A percentile compares a stretch with the other conserved stretches of the same genome.
phyloP scores from a whole-genome alignment of 2,113 vertebrate genomes.

The Eretmochelys imbricata region DNA sequence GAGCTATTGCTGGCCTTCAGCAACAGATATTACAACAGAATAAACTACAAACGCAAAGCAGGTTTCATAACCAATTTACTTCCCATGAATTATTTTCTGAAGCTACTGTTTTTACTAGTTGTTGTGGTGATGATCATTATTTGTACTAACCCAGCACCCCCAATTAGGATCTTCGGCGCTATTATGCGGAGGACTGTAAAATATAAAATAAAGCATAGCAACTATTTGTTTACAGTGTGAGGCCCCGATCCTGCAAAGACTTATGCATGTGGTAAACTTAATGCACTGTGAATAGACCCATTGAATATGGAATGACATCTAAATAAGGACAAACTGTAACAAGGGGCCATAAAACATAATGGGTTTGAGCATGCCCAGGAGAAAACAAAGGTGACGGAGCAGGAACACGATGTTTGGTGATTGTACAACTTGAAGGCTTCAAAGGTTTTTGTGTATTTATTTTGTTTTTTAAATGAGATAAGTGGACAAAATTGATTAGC shows the following conservation, averaged over 20 bases:
- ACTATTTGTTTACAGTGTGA: not conserved
- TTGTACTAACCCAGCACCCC: not conserved
- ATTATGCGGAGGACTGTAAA: not conserved
- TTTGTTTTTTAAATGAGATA: not conserved
- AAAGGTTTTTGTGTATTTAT: not conserved
- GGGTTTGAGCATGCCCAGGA: not conserved
- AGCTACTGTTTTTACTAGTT: not conserved
- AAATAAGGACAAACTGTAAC: not conserved
- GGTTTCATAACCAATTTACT: not conserved
- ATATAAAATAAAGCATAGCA: not conserved
- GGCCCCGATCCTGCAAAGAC: not conserved
- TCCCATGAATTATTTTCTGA: not conserved
- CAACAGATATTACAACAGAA: not conserved
- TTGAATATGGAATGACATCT: not conserved
- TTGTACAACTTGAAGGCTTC: not conserved
- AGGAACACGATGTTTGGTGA: not conserved
- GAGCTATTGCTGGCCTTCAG: not conserved
- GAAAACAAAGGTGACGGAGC: not conserved
- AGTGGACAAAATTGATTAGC: rapidly evolving
- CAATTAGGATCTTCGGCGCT: not conserved
- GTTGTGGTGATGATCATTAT: not conserved
- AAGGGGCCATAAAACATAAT: not conserved
- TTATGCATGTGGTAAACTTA: not conserved
- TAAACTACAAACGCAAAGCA: not conserved
- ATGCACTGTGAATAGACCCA: not conserved